These are phyloP conservation scores for Tenrec ecaudatus DNA, from an alignment of 2,113 vertebrate species.

Conservation along the genomic window DNA sequence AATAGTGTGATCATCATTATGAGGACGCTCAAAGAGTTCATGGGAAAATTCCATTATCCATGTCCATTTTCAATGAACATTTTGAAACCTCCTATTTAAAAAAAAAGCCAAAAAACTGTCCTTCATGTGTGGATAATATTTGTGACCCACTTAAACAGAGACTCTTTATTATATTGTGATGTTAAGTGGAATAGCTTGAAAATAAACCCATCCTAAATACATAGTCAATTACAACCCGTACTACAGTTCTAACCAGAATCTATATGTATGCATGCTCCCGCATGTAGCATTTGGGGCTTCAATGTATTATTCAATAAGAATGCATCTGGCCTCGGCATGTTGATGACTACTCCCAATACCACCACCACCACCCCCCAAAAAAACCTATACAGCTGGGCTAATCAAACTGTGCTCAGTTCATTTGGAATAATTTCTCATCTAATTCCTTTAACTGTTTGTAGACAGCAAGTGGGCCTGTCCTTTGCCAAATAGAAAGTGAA, in stretches of 20 bases:
- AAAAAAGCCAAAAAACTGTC: background rate
- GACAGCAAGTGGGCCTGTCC: slow-evolving; percentile 56
- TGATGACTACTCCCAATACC: slow-evolving; percentile 41
- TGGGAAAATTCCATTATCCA: background rate
- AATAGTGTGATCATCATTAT: slow-evolving; percentile 1
- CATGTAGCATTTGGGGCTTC: slow-evolving; percentile 16
- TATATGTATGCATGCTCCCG: slow-evolving; percentile 1
- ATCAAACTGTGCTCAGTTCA: slow-evolving; percentile 75
- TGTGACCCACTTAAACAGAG: slow-evolving; percentile 50
- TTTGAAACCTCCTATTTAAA: too few species aligned
- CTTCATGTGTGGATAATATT: background rate
- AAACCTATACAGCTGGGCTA: slow-evolving; percentile 69
- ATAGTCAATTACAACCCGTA: slow-evolving; percentile 65
- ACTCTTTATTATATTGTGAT: slow-evolving; percentile 46
- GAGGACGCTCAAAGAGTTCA: background rate
- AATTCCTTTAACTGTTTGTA: slow-evolving; percentile 73
- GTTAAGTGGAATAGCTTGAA: slow-evolving; percentile 67
- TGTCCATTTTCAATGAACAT: too few species aligned
- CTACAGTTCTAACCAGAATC: slow-evolving; percentile 54
- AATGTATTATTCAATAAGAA: slow-evolving; percentile 67
- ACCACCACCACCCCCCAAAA: slow-evolving; percentile 1
- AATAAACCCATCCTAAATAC: slow-evolving; percentile 56
- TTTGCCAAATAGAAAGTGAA: slow-evolving; percentile 74
- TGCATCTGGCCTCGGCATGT: slow-evolving; percentile 67
- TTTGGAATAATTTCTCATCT: slow-evolving; percentile 78